Evolutionary conservation across 2,113 vertebrate species (phyloP).

Genomic region (Origma solitaria): DNA sequence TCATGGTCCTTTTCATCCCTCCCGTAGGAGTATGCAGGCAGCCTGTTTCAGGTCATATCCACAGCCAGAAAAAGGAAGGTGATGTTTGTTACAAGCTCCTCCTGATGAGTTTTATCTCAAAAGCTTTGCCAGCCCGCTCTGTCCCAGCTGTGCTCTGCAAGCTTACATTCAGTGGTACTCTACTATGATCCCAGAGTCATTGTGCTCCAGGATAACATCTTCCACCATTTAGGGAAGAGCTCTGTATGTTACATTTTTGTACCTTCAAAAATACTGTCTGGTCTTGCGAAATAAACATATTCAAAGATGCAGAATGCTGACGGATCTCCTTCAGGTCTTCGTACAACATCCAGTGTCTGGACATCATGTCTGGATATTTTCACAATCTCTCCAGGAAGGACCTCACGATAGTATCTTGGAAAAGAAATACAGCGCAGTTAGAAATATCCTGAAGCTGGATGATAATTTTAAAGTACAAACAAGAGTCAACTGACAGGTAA

Average conservation of each 20-base stretch:
- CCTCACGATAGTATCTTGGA: slow-evolving; percentile 89
- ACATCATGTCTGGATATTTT: slow-evolving; percentile 88
- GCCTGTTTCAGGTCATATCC: background rate
- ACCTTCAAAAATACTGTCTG: slow-evolving; percentile 98
- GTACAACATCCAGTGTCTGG: slow-evolving; percentile 82
- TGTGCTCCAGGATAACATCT: background rate
- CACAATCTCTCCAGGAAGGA: slow-evolving; percentile 95
- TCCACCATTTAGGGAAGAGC: background rate
- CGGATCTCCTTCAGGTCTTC: slow-evolving; percentile 80
- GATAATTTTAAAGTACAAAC: background rate
- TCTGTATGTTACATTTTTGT: background rate
- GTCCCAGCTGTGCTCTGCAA: background rate
- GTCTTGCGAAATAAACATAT: slow-evolving; percentile 98
- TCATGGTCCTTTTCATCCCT: background rate
- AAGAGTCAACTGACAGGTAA: background rate
- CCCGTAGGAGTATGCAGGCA: background rate
- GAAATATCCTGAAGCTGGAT: background rate
- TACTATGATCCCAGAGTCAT: background rate
- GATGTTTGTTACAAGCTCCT: background rate
- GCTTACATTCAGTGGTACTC: background rate
- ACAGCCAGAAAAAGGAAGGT: background rate
- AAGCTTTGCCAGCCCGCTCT: background rate
- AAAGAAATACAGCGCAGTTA: background rate
- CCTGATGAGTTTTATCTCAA: background rate
- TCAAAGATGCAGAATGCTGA: slow-evolving; percentile 98